Conservation (phyloP, 2,888 invertebrate species). For the Micoletzkya japonica region DNA sequence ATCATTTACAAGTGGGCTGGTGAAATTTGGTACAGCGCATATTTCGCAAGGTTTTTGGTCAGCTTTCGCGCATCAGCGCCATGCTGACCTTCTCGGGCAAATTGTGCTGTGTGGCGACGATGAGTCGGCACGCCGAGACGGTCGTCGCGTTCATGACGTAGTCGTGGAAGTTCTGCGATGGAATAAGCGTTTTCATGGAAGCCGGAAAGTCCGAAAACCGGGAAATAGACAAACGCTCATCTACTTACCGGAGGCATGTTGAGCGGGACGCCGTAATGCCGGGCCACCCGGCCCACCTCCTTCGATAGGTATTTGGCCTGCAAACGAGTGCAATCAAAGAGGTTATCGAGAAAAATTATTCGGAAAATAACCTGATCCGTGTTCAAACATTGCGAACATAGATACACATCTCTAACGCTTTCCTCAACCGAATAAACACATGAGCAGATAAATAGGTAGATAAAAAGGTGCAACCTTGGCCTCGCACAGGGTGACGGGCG, state of each 20-base stretch:
- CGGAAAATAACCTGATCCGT: too few species aligned
- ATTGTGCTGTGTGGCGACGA: constrained; percentile 1
- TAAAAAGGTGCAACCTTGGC: constrained; percentile 9
- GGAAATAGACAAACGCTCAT: background rate
- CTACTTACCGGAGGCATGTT: constrained; percentile 13
- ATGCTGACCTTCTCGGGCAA: constrained; percentile 11
- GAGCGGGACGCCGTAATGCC: constrained; percentile 19
- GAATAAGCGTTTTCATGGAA: background rate
- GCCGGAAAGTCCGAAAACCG: too few species aligned
- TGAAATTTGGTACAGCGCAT: background rate
- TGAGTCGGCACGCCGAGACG: constrained; percentile 7
- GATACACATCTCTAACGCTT: too few species aligned
- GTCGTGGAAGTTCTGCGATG: constrained; percentile 4
- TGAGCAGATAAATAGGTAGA: too few species aligned
- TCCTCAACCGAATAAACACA: too few species aligned
- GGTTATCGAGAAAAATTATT: too few species aligned
- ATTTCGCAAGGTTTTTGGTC: background rate
- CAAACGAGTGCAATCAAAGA: too few species aligned
- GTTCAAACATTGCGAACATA: too few species aligned
- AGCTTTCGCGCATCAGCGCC: background rate
- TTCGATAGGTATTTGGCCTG: constrained; percentile 18
- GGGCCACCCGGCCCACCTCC: constrained; percentile 15
- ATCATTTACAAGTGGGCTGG: background rate
- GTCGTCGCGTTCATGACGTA: constrained; percentile 11
- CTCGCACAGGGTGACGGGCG: constrained; percentile 11